Percentiles rank a stretch among this genome's conserved stretches.
These are phyloP conservation scores for Protaetia brevitarsis DNA, from an alignment of 1,140 invertebrate genomes.

Conservation along the genomic window DNA sequence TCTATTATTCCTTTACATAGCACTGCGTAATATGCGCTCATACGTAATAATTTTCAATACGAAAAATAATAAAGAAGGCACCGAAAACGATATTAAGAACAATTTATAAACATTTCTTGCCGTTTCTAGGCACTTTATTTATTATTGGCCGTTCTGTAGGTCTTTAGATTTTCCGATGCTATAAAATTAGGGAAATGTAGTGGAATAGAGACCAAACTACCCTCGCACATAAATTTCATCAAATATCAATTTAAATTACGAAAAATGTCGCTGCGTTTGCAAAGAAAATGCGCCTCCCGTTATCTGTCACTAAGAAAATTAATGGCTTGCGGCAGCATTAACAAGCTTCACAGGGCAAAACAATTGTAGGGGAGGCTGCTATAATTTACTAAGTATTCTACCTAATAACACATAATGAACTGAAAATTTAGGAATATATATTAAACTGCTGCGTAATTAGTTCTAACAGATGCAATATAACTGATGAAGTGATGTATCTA, in stretches of 20 bases:
- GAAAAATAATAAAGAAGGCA: too few species aligned
- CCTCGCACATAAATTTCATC: neutral
- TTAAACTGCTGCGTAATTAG: too few species aligned
- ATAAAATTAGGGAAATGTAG: conserved; percentile 13
- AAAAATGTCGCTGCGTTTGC: neutral
- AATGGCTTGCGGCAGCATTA: conserved; percentile 10
- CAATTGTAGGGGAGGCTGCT: too few species aligned
- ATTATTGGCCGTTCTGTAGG: neutral
- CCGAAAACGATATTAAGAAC: conserved; percentile 11
- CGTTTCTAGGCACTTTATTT: neutral
- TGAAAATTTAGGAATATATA: too few species aligned
- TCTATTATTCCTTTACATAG: too few species aligned
- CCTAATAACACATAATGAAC: too few species aligned
- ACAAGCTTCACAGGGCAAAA: too few species aligned
- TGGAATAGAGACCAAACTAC: conserved; percentile 4
- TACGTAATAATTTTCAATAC: too few species aligned
- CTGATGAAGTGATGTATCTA: too few species aligned
- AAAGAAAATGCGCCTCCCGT: neutral
- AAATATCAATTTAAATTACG: conserved; percentile 17
- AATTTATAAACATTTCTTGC: conserved; percentile 9
- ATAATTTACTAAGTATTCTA: too few species aligned
- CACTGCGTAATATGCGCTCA: too few species aligned
- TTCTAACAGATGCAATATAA: too few species aligned
- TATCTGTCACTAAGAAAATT: neutral
- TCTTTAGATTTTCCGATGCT: neutral